Percentiles rank a stretch among this genome's conserved stretches.
phyloP scores from a whole-genome alignment of 2,797 vertebrate species.

The Anisognathus igniventris region DNA sequence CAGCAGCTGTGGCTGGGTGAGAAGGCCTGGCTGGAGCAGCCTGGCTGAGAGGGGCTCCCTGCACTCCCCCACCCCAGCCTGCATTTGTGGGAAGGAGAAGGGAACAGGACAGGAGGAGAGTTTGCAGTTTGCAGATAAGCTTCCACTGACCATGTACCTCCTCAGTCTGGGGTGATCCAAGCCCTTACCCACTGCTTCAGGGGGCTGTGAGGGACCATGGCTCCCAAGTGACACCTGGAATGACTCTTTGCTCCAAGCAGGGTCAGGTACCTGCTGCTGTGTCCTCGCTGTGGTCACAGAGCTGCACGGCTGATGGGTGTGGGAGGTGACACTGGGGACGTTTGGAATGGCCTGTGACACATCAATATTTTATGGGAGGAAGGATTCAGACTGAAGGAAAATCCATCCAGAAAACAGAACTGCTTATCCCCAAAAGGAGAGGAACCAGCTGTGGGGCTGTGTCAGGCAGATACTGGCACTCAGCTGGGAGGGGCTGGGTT shows the following conservation, averaged over 20 bases:
- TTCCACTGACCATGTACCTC: background rate
- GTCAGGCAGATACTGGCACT: background rate
- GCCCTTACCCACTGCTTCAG: background rate
- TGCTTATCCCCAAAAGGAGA: background rate
- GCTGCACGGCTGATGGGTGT: background rate
- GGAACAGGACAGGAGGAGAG: background rate
- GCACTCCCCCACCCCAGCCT: background rate
- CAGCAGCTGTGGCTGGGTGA: background rate
- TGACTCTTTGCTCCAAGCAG: background rate
- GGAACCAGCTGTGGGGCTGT: background rate
- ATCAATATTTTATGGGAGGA: background rate
- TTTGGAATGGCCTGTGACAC: background rate
- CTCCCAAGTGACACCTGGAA: background rate
- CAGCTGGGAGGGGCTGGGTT: background rate
- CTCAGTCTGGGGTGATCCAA: background rate
- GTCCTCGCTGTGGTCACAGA: background rate
- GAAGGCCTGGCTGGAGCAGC: background rate
- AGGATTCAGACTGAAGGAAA: background rate
- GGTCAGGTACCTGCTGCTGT: background rate
- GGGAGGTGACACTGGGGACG: background rate
- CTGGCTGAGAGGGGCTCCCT: background rate
- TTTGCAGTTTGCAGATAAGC: background rate
- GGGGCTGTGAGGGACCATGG: background rate
- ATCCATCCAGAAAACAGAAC: background rate
- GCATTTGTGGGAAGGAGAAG: fast-evolving